Evolutionary conservation across 2,797 vertebrate species (phyloP).

Genomic region (Muraenolepis orangiensis): DNA sequence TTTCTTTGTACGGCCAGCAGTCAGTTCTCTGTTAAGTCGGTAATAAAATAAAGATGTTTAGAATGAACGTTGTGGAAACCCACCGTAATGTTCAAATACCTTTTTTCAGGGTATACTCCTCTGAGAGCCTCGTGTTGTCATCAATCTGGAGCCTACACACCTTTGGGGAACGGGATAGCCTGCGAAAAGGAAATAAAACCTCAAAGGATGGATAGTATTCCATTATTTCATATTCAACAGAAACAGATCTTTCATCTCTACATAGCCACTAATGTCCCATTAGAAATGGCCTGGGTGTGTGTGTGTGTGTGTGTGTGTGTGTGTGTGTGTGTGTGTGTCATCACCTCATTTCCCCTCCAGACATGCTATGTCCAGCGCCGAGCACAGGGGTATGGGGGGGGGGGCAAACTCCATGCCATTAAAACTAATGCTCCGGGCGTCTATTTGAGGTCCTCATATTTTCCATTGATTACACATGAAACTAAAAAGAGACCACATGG

Average conservation of each 20-base stretch:
- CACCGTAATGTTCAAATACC: background rate
- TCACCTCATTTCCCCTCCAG: conserved; percentile 56
- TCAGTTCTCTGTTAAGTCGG: background rate
- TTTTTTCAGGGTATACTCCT: conserved; percentile 1
- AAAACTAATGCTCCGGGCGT: conserved; percentile 45
- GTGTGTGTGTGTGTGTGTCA: conserved; percentile 5
- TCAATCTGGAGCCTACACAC: conserved; percentile 22
- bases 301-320: conserved; percentile 18
- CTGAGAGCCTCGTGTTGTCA: conserved; percentile 37
- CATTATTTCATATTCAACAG: conserved; percentile 41
- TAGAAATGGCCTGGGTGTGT: conserved; percentile 53
- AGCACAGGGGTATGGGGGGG: background rate
- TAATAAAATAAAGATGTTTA: conserved; percentile 4
- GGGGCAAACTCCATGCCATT: conserved; percentile 32
- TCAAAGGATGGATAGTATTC: conserved; percentile 4
- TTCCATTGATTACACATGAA: conserved; percentile 71
- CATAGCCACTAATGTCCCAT: conserved; percentile 44
- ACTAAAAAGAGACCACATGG: conserved; percentile 39
- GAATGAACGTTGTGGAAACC: background rate
- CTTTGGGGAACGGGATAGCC: conserved; percentile 1
- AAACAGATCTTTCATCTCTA: conserved; percentile 53
- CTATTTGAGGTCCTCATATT: conserved; percentile 57
- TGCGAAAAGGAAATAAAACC: background rate
- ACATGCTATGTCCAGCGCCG: conserved; percentile 50
- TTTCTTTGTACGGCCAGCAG: background rate